Base-by-base conservation (phyloP, 2,113 vertebrate species). In the Apaloderma vittatum region DNA sequence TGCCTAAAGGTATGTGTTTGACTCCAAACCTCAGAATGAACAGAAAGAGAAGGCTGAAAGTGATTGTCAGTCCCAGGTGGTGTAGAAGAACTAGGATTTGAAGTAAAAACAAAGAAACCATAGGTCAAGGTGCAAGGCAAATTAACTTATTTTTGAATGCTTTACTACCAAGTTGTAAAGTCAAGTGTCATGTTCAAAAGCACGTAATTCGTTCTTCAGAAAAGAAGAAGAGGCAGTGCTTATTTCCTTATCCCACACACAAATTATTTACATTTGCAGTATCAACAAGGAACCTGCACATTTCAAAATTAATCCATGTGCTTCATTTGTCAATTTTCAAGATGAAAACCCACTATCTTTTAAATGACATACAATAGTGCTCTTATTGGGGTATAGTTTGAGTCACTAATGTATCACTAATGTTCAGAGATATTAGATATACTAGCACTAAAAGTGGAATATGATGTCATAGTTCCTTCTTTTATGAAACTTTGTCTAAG, bases 401-500 rank as follows among this genome's bases (percentile, higher is more conserved):
- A 94, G 43, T 93, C 62, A 55, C 20, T 74, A 58, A 68, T 86
- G 21, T 24, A 83, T 62, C 23, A 93, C 74, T 76, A 70, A 67
- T n/a, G 48, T 70, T 93, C 66, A 48, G 55, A 88, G 54, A 32
- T 55, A 24, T 6, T 58, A 52, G 18, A 86, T 57, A 94, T 8
- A n/a, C 59, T 62, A 86, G 48, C 18, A 43, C 37, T 86, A 48
- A 80, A 90, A 85, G 66, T 62, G 46, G 49, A 61, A 83, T 76
- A 58, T 40, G 55, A 90, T 93, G 48, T 13, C 30, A 45, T 36
- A 2, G 0, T 57, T 74, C 88, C 61, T 54, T 73, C 48, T 87
- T 91, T 52, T 76, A 22, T 93, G 68, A 94, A 77, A 20, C 18
- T 70, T 86, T 85, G 36, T 36, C 58, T n/a, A 88, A 94, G 58